These are phyloP conservation scores for Ypsolopha sequella DNA, from an alignment of 2,888 invertebrate genomes.

Conservation along the genomic window DNA sequence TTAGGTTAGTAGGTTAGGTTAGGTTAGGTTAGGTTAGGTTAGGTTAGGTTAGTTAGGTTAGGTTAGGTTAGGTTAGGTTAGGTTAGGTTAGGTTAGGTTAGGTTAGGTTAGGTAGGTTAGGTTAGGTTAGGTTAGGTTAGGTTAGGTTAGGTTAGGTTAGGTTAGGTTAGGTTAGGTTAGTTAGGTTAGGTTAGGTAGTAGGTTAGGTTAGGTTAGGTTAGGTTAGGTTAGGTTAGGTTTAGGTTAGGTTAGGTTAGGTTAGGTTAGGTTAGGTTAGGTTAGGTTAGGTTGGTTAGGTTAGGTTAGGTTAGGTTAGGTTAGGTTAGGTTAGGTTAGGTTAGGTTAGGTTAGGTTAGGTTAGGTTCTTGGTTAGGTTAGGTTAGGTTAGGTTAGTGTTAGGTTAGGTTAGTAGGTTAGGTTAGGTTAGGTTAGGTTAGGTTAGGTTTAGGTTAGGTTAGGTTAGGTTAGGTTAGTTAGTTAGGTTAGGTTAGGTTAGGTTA, in stretches of 20 bases:
- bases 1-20: conserved; percentile 4
- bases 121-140: conserved; percentile 15
- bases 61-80: conserved; percentile 15
- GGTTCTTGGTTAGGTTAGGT: conserved; percentile 3
- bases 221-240: conserved; percentile 12
- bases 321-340: conserved; percentile 4
- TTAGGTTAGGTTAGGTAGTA: conserved; percentile 7
- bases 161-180: conserved; percentile 11
- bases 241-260: conserved; percentile 12
- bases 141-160: conserved; percentile 12
- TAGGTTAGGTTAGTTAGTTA: conserved; percentile 8
- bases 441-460: conserved; percentile 12
- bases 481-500: conserved; percentile 4
- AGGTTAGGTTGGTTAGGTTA: conserved; percentile 6
- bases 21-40: conserved; percentile 5
- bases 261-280: conserved; percentile 6
- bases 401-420: background rate
- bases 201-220: conserved; percentile 13
- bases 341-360: conserved; percentile 4
- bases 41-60: conserved; percentile 15
- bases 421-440: background rate
- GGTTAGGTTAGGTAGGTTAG: conserved; percentile 13
- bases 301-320: conserved; percentile 6
- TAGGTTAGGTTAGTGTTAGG: conserved; percentile 1
- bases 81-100: conserved; percentile 16